Evolutionary conservation across 2,113 vertebrate genomes (phyloP).

Genomic region (Australoheros scitulus): DNA sequence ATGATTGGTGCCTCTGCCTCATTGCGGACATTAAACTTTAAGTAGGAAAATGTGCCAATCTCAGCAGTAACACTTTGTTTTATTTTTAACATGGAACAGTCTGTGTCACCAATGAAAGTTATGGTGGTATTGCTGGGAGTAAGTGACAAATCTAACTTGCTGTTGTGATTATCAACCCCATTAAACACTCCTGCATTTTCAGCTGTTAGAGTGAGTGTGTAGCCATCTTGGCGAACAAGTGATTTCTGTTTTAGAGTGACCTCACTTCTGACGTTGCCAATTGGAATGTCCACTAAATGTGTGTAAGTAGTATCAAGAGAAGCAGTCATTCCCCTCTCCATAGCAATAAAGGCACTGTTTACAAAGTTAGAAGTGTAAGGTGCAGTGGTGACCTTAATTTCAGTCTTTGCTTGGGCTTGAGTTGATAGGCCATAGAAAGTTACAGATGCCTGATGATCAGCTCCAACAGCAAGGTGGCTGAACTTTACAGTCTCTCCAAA

Average conservation of each 20-base stretch:
- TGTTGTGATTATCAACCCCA: slow-evolving; percentile 82
- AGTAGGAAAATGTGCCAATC: slow-evolving; percentile 69
- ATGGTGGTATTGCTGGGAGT: slow-evolving; percentile 74
- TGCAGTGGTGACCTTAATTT: slow-evolving; percentile 73
- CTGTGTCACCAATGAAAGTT: slow-evolving; percentile 75
- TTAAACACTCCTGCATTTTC: slow-evolving; percentile 78
- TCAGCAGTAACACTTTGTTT: slow-evolving; percentile 83
- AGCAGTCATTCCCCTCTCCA: slow-evolving; percentile 80
- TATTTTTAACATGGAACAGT: slow-evolving; percentile 65
- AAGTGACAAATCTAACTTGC: slow-evolving; percentile 75
- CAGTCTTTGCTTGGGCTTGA: slow-evolving; percentile 81
- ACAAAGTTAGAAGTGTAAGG: slow-evolving; percentile 79
- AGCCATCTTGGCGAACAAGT: slow-evolving; percentile 73
- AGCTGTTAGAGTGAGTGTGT: slow-evolving; percentile 70
- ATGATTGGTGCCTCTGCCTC: slow-evolving; percentile 80
- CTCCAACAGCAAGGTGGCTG: slow-evolving; percentile 76
- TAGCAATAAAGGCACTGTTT: slow-evolving; percentile 77
- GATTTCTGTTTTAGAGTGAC: slow-evolving; percentile 77
- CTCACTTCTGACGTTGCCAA: slow-evolving; percentile 78
- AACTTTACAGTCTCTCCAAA: slow-evolving; percentile 84
- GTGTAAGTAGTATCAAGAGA: slow-evolving; percentile 81
- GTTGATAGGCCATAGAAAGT: slow-evolving; percentile 75
- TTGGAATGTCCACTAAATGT: slow-evolving; percentile 82
- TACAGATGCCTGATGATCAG: slow-evolving; percentile 82
- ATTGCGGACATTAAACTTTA: slow-evolving; percentile 80